Percentiles rank a stretch among this genome's conserved stretches.
These are phyloP conservation scores for Ethmia dodecea DNA, from an alignment of 2,888 invertebrate genomes.

Conservation along the genomic window DNA sequence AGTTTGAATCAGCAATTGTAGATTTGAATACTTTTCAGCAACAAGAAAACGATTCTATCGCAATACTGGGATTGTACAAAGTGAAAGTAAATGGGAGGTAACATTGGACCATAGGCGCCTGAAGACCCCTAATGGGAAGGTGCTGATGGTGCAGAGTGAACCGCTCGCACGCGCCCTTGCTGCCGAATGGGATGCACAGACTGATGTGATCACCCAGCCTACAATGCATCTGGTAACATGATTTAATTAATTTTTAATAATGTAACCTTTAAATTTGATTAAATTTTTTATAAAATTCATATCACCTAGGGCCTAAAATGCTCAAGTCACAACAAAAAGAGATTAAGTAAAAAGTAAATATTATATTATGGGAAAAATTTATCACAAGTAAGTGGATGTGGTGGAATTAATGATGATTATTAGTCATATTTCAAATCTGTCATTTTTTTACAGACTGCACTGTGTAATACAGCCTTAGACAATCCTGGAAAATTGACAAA, in stretches of 20 bases:
- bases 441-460: constrained; percentile 81
- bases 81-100: constrained; percentile 87
- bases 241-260: neutral
- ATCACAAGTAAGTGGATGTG: no score
- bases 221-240: constrained; percentile 91
- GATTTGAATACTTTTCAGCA: constrained; percentile 44
- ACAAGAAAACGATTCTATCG: constrained; percentile 85
- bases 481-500: constrained; percentile 91
- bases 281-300: no score
- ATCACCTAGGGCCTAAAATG: no score
- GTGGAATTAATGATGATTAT: no score
- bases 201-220: constrained; percentile 84
- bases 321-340: no score
- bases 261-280: no score
- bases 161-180: constrained; percentile 95
- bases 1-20: no score
- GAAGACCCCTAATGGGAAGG: constrained; percentile 91
- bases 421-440: neutral
- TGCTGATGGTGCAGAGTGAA: constrained; percentile 88
- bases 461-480: constrained; percentile 94
- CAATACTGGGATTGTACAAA: constrained; percentile 83
- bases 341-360: no score
- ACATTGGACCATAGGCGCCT: constrained; percentile 92
- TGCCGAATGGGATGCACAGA: constrained; percentile 95
- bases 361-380: no score